Conservation (phyloP, 2,888 invertebrate genomes). For the Drosophila nigricruria region DNA sequence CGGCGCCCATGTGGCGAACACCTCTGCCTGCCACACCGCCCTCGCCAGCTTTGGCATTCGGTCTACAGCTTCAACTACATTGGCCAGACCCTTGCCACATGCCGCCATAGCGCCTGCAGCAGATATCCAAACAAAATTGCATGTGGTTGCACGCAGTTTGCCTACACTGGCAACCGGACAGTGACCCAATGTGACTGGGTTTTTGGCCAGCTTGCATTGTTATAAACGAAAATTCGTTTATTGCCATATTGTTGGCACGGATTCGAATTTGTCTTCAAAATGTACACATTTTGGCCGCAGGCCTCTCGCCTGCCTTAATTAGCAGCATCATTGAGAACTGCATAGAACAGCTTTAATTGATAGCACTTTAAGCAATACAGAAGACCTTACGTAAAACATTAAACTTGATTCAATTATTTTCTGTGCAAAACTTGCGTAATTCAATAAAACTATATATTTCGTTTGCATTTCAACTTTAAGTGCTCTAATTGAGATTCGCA, state of each 20-base stretch:
- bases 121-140: slow-evolving; percentile 61
- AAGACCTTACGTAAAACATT: not conserved
- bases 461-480: not conserved
- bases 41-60: slow-evolving; percentile 15
- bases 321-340: slow-evolving; percentile 23
- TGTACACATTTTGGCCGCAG: slow-evolving; percentile 17
- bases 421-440: not conserved
- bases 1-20: slow-evolving; percentile 55
- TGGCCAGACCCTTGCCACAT: slow-evolving; percentile 18
- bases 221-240: slow-evolving; percentile 69
- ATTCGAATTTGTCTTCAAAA: slow-evolving; percentile 59
- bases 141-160: slow-evolving; percentile 69
- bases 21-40: slow-evolving; percentile 25
- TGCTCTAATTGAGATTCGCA: slow-evolving; percentile 8
- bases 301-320: slow-evolving; percentile 28
- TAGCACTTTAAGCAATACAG: not conserved
- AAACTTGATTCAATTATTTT: not conserved
- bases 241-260: slow-evolving; percentile 62
- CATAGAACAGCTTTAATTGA: not conserved
- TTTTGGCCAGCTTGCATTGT: slow-evolving; percentile 43
- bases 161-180: slow-evolving; percentile 21
- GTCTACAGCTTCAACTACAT: slow-evolving; percentile 12
- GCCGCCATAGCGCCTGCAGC: slow-evolving; percentile 37
- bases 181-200: slow-evolving; percentile 20
- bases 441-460: not conserved